phyloP scores from a whole-genome alignment of 2,113 vertebrate genomes.

The Budorcas taxicolor region DNA sequence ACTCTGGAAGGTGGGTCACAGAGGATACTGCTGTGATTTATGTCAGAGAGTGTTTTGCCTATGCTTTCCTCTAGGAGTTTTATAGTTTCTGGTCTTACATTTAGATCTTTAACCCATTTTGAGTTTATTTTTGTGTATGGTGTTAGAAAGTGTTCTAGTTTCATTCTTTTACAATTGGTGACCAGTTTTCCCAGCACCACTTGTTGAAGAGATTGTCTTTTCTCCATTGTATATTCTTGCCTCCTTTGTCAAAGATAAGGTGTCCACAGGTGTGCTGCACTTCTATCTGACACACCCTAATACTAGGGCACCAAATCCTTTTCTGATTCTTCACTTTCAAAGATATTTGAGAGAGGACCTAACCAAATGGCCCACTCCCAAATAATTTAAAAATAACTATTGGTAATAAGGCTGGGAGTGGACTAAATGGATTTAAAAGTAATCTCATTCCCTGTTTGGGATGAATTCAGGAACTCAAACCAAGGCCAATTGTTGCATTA shows the following conservation, averaged over 20 bases:
- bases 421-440: not conserved
- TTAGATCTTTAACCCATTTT: not conserved
- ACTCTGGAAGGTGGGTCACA: not conserved
- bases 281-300: not conserved
- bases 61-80: not conserved
- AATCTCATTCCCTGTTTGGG: not conserved
- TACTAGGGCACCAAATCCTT: not conserved
- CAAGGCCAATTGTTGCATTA: not conserved
- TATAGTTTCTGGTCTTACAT: not conserved
- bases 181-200: not conserved
- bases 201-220: not conserved
- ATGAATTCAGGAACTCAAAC: not conserved
- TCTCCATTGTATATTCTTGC: not conserved
- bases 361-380: not conserved
- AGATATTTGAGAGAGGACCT: not conserved
- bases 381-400: not conserved
- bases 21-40: not conserved
- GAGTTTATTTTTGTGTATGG: not conserved
- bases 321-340: not conserved
- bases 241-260: not conserved
- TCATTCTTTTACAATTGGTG: not conserved
- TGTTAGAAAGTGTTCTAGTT: not conserved
- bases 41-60: not conserved
- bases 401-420: not conserved
- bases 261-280: not conserved